Conservation (phyloP, 2,888 invertebrate species). For the Hoplodrina blanda region DNA sequence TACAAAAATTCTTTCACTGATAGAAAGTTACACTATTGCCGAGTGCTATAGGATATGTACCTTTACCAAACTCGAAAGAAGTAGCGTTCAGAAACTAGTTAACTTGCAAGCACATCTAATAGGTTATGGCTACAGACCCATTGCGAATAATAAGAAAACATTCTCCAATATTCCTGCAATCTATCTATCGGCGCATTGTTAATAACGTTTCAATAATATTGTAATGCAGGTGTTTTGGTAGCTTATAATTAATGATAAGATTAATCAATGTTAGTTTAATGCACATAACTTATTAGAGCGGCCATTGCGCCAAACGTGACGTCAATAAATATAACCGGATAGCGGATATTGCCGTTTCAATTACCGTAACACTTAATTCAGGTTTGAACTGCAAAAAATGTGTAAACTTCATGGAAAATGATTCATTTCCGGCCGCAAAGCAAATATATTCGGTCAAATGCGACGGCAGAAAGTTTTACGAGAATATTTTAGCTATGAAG, state of each 20-base stretch:
- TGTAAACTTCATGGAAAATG: constrained; percentile 69
- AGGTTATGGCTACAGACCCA: background rate
- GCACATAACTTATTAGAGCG: background rate
- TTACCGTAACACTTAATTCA: constrained; percentile 58
- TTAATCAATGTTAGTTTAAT: background rate
- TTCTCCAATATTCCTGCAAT: background rate
- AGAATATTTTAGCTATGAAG: constrained; percentile 43
- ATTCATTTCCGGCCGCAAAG: constrained; percentile 71
- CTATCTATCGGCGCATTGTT: constrained; percentile 6
- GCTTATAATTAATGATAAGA: background rate
- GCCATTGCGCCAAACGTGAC: too few species aligned
- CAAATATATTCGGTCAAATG: constrained; percentile 54
- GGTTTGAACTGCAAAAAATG: constrained; percentile 65
- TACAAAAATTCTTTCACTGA: too few species aligned
- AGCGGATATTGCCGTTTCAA: constrained; percentile 49
- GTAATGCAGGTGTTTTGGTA: constrained; percentile 6
- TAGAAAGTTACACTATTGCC: too few species aligned
- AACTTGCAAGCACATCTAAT: background rate
- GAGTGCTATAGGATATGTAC: too few species aligned
- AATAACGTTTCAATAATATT: constrained; percentile 2
- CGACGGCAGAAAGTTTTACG: constrained; percentile 41
- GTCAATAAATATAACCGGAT: constrained; percentile 10
- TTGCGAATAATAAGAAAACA: background rate
- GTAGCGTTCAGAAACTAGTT: too few species aligned
- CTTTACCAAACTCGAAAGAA: too few species aligned